Percentiles rank a stretch among this genome's conserved stretches.
These are phyloP conservation scores for Neodiprion pinetum DNA, from an alignment of 1,140 invertebrate genomes.

Conservation along the genomic window DNA sequence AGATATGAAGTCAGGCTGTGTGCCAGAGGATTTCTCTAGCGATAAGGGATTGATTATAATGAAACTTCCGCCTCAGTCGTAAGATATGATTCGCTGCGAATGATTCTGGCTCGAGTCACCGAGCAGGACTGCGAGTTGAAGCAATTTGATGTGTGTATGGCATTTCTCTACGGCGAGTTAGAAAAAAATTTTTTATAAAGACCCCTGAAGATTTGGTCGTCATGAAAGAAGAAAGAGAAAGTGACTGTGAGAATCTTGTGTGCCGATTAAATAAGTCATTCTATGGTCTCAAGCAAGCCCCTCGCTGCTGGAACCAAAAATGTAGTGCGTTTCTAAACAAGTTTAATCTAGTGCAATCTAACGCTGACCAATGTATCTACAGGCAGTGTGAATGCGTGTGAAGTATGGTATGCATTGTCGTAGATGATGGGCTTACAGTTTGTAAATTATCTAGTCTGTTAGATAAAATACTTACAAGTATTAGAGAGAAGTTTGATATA, in stretches of 20 bases:
- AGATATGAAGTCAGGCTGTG: slow-evolving; percentile 41
- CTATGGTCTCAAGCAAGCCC: slow-evolving; percentile 39
- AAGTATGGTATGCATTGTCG: slow-evolving; percentile 18
- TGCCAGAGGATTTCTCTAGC: slow-evolving; percentile 41
- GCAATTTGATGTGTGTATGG: slow-evolving; percentile 28
- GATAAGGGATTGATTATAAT: slow-evolving; percentile 35
- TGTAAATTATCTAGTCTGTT: slow-evolving; percentile 13
- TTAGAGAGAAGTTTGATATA: slow-evolving; percentile 18
- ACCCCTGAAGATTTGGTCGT: slow-evolving; percentile 37
- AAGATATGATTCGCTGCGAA: slow-evolving; percentile 39
- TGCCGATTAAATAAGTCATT: slow-evolving; percentile 42
- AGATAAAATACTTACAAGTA: background rate
- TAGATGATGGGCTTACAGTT: slow-evolving; percentile 24
- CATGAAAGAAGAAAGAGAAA: slow-evolving; percentile 10
- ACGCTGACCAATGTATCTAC: slow-evolving; percentile 37
- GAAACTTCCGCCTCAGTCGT: slow-evolving; percentile 42
- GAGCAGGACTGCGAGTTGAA: slow-evolving; percentile 38
- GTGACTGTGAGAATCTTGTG: slow-evolving; percentile 24
- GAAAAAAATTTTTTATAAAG: slow-evolving; percentile 30
- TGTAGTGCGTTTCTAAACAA: slow-evolving; percentile 35
- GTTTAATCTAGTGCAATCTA: slow-evolving; percentile 28
- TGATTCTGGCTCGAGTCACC: slow-evolving; percentile 38
- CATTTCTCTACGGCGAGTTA: slow-evolving; percentile 50
- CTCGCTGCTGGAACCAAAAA: slow-evolving; percentile 40
- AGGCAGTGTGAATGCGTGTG: background rate